Base-by-base conservation (phyloP, 2,888 invertebrate species). In the Heliconius aoede region DNA sequence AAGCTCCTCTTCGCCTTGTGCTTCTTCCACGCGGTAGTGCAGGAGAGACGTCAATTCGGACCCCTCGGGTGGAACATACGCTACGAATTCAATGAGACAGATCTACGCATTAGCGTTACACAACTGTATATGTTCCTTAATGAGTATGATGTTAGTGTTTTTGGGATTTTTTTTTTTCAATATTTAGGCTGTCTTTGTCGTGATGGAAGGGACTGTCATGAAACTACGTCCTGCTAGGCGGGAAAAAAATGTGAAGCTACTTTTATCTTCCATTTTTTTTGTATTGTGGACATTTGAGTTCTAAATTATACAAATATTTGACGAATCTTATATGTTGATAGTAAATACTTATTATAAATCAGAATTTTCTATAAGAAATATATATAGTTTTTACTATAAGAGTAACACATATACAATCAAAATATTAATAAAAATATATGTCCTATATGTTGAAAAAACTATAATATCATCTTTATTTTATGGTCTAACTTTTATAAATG, bases 11-110 rank as follows among this genome's bases (percentile, higher is more conserved):
- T 96, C 88, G 97, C 97, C 3, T 91, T 99, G 74, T 98, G 98
- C 89, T 99, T 99, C 94, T 99, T 99, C 94, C 99, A 99, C 89
- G 99, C 98, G 0, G 95, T 98, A 65, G 96, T 98, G 0, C 98
- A 98, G 90, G 99, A 99, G 89, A 95, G 99, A 73, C 92, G 98
- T 9, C 98, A 98, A 89, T 99, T 98, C 87, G 99, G 99, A 0
- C 97, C 99, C 0, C 95, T 99, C 30, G 99, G 99, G 0, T 99
- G 99, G 99, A 99, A 99, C 88, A 98, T 98, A 79, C 96, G 97
- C 0, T 99, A 99, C 86, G 99, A 98, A 87, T 99, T 99, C 90
- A 99, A 99, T 86, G 99, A 99, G 88, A 98, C 98, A 0, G 99
- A 99, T 90, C 93, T 99, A 60, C 95, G 97, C 77, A 98, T 99